phyloP scores from a whole-genome alignment of 2,797 vertebrate species.

The Balearica regulorum region DNA sequence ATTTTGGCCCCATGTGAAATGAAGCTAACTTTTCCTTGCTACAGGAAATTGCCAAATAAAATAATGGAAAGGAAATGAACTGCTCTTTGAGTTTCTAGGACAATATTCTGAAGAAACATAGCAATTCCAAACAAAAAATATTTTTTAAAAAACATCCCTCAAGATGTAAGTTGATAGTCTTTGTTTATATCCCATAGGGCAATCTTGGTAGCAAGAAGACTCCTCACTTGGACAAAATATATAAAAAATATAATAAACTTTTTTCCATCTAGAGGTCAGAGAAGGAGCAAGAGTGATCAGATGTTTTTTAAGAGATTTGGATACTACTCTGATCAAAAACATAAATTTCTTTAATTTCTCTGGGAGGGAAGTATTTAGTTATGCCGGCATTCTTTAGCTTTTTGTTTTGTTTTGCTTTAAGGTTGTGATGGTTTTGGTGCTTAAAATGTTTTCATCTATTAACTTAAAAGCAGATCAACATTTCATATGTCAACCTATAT shows the following conservation, averaged over 20 bases:
- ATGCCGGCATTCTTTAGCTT: background rate
- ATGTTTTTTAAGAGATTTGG: background rate
- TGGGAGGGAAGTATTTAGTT: background rate
- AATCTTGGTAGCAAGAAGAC: constrained; percentile 7
- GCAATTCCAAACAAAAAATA: constrained; percentile 26
- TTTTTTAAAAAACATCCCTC: background rate
- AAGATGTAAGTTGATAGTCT: background rate
- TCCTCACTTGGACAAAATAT: constrained; percentile 15
- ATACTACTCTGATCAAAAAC: constrained; percentile 1
- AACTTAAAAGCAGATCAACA: background rate
- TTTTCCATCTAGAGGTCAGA: constrained; percentile 19
- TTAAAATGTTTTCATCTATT: background rate
- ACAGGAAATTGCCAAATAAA: constrained; percentile 54
- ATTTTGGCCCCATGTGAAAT: constrained; percentile 29
- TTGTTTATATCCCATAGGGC: constrained; percentile 14
- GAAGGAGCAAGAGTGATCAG: background rate
- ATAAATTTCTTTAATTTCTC: background rate
- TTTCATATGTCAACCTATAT: background rate
- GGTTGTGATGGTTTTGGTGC: background rate
- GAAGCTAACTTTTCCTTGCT: constrained; percentile 5
- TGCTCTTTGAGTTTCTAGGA: constrained; percentile 37
- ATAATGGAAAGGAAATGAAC: constrained; percentile 37
- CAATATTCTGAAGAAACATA: constrained; percentile 19
- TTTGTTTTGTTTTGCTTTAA: background rate
- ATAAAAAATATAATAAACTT: background rate